Conservation (phyloP, 2,797 vertebrate species). For the Pantherophis vulpinus region DNA sequence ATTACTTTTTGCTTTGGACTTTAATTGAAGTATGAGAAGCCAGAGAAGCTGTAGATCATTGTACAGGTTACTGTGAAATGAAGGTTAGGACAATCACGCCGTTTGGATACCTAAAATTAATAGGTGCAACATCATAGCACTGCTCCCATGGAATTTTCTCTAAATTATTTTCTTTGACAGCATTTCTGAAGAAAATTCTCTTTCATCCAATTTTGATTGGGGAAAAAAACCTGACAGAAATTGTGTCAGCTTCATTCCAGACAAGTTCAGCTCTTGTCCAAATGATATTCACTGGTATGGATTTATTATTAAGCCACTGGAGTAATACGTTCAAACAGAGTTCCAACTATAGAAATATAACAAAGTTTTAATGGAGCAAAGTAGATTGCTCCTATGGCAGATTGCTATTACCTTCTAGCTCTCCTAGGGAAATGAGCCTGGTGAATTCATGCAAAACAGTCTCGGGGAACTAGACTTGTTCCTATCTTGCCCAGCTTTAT, state of each 20-base stretch:
- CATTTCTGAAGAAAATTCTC: not conserved
- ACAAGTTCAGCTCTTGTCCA: constrained; percentile 64
- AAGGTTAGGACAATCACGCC: not conserved
- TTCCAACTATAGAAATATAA: constrained; percentile 62
- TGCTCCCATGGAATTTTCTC: not conserved
- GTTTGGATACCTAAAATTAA: not conserved
- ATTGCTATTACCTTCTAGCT: constrained; percentile 58
- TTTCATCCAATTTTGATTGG: not conserved
- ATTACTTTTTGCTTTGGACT: not conserved
- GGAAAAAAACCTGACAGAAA: constrained; percentile 41
- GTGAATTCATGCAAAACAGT: constrained; percentile 49
- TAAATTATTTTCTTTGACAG: not conserved
- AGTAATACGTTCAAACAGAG: constrained; percentile 54
- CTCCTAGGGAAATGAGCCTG: constrained; percentile 55
- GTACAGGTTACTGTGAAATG: not conserved
- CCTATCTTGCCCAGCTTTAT: constrained; percentile 54
- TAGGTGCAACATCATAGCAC: not conserved
- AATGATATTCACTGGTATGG: constrained; percentile 62
- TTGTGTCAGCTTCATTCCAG: constrained; percentile 51
- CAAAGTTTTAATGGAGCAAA: constrained; percentile 68
- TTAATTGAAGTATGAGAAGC: not conserved
- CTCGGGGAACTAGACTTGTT: constrained; percentile 50
- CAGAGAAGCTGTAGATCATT: not conserved
- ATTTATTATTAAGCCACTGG: constrained; percentile 65
- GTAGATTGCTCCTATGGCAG: constrained; percentile 54